These are phyloP conservation scores for Pyrgilauda ruficollis DNA, from an alignment of 2,113 vertebrate species.

Conservation along the genomic window DNA sequence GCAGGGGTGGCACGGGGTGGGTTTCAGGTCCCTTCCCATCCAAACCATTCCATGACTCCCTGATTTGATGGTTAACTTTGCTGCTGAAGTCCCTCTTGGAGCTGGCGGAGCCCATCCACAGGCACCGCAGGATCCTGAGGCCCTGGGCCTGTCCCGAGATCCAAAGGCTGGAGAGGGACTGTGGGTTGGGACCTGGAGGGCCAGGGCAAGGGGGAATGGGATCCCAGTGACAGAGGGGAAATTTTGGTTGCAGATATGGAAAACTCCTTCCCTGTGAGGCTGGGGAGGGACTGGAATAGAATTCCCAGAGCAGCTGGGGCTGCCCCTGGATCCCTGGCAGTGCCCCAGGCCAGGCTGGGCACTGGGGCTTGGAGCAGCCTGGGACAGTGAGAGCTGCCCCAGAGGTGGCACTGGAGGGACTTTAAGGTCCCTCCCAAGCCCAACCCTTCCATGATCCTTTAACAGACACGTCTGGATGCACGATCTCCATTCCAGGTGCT, in stretches of 20 bases:
- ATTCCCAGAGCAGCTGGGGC: neutral
- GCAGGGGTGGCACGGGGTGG: neutral
- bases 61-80: too few relatives aligned
- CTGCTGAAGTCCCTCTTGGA: too few relatives aligned
- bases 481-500: neutral
- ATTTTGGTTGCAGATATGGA: neutral
- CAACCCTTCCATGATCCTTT: neutral
- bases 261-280: neutral
- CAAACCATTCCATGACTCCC: neutral
- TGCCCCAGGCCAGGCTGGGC: neutral
- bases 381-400: neutral
- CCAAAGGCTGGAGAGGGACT: neutral
- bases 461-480: accelerated
- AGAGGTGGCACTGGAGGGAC: too few relatives aligned
- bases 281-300: too few relatives aligned
- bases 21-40: neutral
- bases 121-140: neutral
- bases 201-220: neutral
- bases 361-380: neutral
- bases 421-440: neutral
- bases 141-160: neutral
- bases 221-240: neutral
- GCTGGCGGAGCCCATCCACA: neutral
- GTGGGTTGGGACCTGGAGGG: neutral
- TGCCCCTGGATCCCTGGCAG: neutral